Percentiles rank a stretch among this genome's conserved stretches.
Conservation (phyloP, 2,113 vertebrate genomes). For the Nettapus auritus region DNA sequence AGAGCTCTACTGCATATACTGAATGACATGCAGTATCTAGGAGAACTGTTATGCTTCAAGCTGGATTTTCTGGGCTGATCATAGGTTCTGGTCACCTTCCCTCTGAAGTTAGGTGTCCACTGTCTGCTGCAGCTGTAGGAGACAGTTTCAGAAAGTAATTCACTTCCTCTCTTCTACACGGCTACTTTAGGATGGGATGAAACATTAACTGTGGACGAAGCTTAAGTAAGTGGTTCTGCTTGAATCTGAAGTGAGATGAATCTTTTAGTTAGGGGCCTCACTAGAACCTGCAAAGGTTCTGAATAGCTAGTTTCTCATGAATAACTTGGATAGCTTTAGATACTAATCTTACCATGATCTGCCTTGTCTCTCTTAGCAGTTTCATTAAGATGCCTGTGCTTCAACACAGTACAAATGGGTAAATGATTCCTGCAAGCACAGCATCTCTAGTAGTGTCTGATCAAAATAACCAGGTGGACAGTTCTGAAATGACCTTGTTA, state of each 20-base stretch:
- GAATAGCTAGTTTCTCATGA: not conserved
- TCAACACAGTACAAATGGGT: not conserved
- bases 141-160: not conserved
- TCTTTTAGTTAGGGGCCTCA: not conserved
- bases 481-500: not conserved
- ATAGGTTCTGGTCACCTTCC: not conserved
- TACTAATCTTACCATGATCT: not conserved
- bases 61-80: not conserved
- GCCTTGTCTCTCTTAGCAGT: not conserved
- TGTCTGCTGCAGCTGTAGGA: not conserved
- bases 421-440: not conserved
- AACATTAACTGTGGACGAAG: not conserved
- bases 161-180: not conserved
- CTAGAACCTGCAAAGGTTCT: not conserved
- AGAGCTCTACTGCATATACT: not conserved
- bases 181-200: not conserved
- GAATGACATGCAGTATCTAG: not conserved
- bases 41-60: not conserved
- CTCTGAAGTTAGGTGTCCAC: not conserved
- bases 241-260: not conserved
- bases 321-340: not conserved
- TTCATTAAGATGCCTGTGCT: not conserved
- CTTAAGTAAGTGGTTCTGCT: not conserved
- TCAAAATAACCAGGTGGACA: not conserved
- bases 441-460: not conserved